Percentiles rank a stretch among this genome's conserved stretches.
phyloP scores from a whole-genome alignment of 2,113 vertebrate genomes.

The zebrafish (Danio rerio) region GRCz12tu NC_133178.1:25947501-25948000 shows the following conservation, averaged over 20 bases:
- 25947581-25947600: slow-evolving; percentile 91
- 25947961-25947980: background rate
- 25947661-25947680: slow-evolving; percentile 92
- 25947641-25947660: slow-evolving; percentile 95
- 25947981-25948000: background rate
- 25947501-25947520: slow-evolving; percentile 7
- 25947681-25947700: slow-evolving; percentile 95
- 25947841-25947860: slow-evolving; percentile 53
- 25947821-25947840: slow-evolving; percentile 51
- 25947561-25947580: slow-evolving; percentile 50
- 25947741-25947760: slow-evolving; percentile 44
- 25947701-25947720: slow-evolving; percentile 87
- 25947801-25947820: slow-evolving; percentile 44
- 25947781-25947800: slow-evolving; percentile 55
- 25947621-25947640: slow-evolving; percentile 96
- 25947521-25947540: slow-evolving; percentile 15
- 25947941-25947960: slow-evolving; percentile 9
- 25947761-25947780: slow-evolving; percentile 37
- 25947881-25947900: slow-evolving; percentile 16
- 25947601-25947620: slow-evolving; percentile 96
- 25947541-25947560: slow-evolving; percentile 40
- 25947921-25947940: background rate
- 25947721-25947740: slow-evolving; percentile 26
- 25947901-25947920: slow-evolving; percentile 22
- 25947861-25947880: slow-evolving; percentile 49